Evolutionary conservation across 2,113 vertebrate species (phyloP).

Genomic region (Reinhardtius hippoglossoides): DNA sequence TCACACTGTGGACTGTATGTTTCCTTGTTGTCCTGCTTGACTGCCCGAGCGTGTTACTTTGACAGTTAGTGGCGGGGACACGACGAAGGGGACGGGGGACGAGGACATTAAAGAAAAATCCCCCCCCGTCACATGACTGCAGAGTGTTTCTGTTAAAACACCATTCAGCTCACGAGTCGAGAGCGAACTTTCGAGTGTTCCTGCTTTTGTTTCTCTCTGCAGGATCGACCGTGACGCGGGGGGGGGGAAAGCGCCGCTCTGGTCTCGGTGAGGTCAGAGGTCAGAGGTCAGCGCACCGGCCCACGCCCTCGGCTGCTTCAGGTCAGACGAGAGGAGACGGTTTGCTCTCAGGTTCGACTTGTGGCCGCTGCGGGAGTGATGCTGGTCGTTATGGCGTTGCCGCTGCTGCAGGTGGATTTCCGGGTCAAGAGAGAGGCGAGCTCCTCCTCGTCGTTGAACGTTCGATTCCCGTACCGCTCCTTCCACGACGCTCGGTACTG

Average conservation of each 20-base stretch:
- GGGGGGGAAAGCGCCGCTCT: too few species aligned
- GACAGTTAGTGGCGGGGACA: slow-evolving; percentile 68
- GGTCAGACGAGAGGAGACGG: too few species aligned
- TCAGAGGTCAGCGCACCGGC: not conserved
- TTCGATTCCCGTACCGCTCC: slow-evolving; percentile 86
- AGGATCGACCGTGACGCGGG: not conserved
- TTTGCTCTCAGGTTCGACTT: slow-evolving; percentile 40
- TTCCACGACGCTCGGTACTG: slow-evolving; percentile 90
- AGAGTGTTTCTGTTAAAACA: not conserved
- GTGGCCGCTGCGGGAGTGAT: slow-evolving; percentile 21
- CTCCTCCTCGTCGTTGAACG: slow-evolving; percentile 87
- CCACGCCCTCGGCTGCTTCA: too few species aligned
- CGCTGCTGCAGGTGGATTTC: slow-evolving; percentile 34
- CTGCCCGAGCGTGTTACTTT: slow-evolving; percentile 74
- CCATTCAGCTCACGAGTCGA: too few species aligned
- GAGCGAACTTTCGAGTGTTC: too few species aligned
- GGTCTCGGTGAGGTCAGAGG: not conserved
- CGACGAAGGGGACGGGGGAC: slow-evolving; percentile 22
- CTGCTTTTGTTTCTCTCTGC: not conserved
- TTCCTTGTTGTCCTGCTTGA: slow-evolving; percentile 60
- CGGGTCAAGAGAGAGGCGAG: slow-evolving; percentile 66
- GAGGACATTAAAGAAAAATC: slow-evolving; percentile 19
- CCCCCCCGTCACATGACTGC: slow-evolving; percentile 35
- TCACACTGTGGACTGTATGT: slow-evolving; percentile 31
- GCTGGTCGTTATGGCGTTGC: not conserved